These are phyloP conservation scores for Anas platyrhynchos DNA, from an alignment of 2,113 vertebrate genomes.

Conservation along the genomic window DNA sequence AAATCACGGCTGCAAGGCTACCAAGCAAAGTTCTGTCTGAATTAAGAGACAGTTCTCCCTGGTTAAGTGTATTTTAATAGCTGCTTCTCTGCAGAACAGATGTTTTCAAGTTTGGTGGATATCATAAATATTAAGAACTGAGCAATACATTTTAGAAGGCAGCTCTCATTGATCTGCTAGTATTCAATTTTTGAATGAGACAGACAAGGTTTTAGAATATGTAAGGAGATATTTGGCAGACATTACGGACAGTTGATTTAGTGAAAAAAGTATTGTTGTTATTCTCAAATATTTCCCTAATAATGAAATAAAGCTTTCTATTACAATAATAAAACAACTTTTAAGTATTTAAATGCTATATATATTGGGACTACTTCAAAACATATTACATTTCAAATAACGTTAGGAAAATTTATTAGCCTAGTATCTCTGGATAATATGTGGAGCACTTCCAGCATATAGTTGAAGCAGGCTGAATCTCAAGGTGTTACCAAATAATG, in stretches of 20 bases:
- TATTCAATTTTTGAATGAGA: constrained; percentile 20
- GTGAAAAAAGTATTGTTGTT: neutral
- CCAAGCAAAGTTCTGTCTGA: constrained; percentile 27
- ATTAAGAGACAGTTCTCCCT: constrained; percentile 12
- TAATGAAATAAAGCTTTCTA: neutral
- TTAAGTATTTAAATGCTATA: neutral
- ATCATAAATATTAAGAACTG: constrained; percentile 64
- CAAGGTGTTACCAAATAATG: neutral
- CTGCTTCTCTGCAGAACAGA: constrained; percentile 57
- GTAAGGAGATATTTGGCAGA: neutral
- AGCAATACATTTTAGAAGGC: constrained; percentile 43
- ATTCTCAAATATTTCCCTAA: neutral
- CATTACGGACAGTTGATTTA: neutral
- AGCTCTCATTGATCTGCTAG: constrained; percentile 61
- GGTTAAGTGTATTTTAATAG: constrained; percentile 48
- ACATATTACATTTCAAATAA: neutral
- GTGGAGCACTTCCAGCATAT: neutral
- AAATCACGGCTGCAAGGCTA: constrained; percentile 16
- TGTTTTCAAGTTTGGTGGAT: constrained; percentile 56
- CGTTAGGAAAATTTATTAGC: neutral
- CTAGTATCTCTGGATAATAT: neutral
- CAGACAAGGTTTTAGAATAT: neutral
- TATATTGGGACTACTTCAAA: neutral
- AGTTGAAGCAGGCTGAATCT: neutral
- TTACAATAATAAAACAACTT: neutral